These are phyloP conservation scores for Drosophila picticornis DNA, from an alignment of 2,888 invertebrate genomes.

Conservation along the genomic window DNA sequence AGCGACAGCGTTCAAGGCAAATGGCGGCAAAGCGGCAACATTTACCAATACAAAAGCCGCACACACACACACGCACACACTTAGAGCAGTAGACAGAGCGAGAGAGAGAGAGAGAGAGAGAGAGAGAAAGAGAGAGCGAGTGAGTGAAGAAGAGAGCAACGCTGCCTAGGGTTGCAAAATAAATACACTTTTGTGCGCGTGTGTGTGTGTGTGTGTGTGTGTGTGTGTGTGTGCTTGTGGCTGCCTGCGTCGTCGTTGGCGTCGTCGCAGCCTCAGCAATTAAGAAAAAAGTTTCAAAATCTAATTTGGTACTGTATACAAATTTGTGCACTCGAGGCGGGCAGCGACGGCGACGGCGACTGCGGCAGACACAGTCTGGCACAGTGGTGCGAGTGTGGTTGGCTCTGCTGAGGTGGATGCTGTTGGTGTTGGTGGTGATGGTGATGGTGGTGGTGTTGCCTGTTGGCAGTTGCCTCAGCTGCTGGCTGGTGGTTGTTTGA, in stretches of 20 bases:
- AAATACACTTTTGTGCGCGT: constrained; percentile 66
- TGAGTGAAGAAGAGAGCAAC: constrained; percentile 43
- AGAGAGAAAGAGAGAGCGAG: not conserved
- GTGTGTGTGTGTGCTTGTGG: not conserved
- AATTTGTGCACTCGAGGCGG: constrained; percentile 78
- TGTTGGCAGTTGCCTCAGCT: constrained; percentile 26
- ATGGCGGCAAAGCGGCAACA: constrained; percentile 80
- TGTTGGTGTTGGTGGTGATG: constrained; percentile 12
- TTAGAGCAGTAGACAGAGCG: not conserved
- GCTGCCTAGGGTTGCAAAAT: constrained; percentile 67
- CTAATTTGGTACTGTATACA: constrained; percentile 83
- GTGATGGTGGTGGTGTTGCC: constrained; percentile 28
- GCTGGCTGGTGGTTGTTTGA: constrained; percentile 70
- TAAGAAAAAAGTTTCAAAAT: constrained; percentile 84
- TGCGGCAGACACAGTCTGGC: constrained; percentile 55
- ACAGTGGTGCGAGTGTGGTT: constrained; percentile 53
- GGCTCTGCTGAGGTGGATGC: constrained; percentile 36
- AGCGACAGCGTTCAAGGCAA: constrained; percentile 56
- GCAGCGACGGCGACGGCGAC: constrained; percentile 24
- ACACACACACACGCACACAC: constrained; percentile 8
- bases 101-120: not conserved
- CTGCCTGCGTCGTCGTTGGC: constrained; percentile 61
- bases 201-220: not conserved
- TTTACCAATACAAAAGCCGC: constrained; percentile 79
- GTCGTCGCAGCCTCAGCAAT: constrained; percentile 62